phyloP scores from a whole-genome alignment of 2,888 invertebrate genomes.

The Athetis lepigone region DNA sequence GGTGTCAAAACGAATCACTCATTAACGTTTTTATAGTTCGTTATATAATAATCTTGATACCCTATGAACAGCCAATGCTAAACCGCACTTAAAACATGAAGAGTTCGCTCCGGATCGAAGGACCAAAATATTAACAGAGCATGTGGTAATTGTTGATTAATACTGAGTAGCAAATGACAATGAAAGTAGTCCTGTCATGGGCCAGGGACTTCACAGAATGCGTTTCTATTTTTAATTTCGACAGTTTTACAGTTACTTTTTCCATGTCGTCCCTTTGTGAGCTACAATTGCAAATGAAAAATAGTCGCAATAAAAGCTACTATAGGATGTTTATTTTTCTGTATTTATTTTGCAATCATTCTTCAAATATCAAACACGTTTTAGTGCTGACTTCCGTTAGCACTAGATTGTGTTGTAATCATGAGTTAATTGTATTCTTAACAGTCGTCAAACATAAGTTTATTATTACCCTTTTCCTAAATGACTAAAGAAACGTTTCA shows the following conservation, averaged over 20 bases:
- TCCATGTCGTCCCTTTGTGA: constrained; percentile 4
- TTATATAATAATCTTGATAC: neutral
- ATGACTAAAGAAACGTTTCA: neutral
- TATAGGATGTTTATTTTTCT: constrained; percentile 20
- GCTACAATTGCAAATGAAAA: constrained; percentile 23
- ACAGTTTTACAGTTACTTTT: constrained; percentile 12
- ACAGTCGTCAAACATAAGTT: constrained; percentile 10
- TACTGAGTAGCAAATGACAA: constrained; percentile 32
- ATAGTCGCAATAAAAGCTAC: constrained; percentile 13
- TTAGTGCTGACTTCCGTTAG: constrained; percentile 32
- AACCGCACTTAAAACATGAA: constrained; percentile 2
- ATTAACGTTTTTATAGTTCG: constrained; percentile 3
- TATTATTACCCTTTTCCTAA: constrained; percentile 14
- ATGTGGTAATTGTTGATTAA: constrained; percentile 12
- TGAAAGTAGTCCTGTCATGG: constrained; percentile 33
- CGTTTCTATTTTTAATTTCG: constrained; percentile 34
- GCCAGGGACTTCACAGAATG: constrained; percentile 34
- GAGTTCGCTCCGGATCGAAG: neutral
- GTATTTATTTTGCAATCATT: constrained; percentile 38
- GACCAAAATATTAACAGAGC: constrained; percentile 10
- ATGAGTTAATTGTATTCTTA: constrained; percentile 17
- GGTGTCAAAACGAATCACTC: constrained; percentile 4
- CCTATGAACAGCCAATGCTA: neutral
- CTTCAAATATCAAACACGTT: constrained; percentile 41
- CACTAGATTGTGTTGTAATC: constrained; percentile 28